Percentiles rank a stretch among this genome's conserved stretches.
These are phyloP conservation scores for Papilio demoleus DNA, from an alignment of 2,888 invertebrate genomes.

Conservation along the genomic window DNA sequence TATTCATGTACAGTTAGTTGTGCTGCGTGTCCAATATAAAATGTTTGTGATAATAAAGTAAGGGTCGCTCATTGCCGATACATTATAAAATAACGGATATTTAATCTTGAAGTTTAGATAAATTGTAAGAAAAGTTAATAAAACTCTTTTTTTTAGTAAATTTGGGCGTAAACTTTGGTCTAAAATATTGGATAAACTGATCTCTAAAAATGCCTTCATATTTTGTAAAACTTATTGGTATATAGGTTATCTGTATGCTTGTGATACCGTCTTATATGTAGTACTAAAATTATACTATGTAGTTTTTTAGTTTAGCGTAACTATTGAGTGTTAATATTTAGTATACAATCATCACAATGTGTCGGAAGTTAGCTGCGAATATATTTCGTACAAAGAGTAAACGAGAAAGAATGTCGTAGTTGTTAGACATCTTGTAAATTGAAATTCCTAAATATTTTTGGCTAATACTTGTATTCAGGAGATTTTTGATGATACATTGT, in stretches of 20 bases:
- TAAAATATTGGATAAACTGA: slow-evolving; percentile 51
- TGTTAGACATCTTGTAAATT: not conserved
- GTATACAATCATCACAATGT: not conserved
- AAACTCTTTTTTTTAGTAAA: slow-evolving; percentile 1
- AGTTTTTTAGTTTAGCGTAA: not conserved
- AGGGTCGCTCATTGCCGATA: slow-evolving; percentile 46
- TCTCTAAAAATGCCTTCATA: slow-evolving; percentile 75
- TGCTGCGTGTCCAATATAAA: slow-evolving; percentile 31
- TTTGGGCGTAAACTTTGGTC: slow-evolving; percentile 1
- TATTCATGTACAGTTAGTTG: slow-evolving; percentile 7
- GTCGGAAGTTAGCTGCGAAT: not conserved
- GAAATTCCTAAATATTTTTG: not conserved
- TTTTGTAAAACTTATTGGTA: slow-evolving; percentile 54
- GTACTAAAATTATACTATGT: slow-evolving; percentile 20
- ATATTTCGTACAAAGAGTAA: not conserved
- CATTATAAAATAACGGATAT: slow-evolving; percentile 11
- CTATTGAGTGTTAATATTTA: not conserved
- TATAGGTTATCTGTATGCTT: slow-evolving; percentile 61
- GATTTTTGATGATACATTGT: not conserved
- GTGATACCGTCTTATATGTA: slow-evolving; percentile 59
- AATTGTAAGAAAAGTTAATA: not conserved
- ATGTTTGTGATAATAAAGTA: slow-evolving; percentile 40
- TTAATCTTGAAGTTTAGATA: too few relatives aligned
- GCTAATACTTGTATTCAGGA: not conserved
- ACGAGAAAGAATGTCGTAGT: not conserved